Evolutionary conservation across 2,113 vertebrate genomes (phyloP).

Genomic region (Crypturellus undulatus): DNA sequence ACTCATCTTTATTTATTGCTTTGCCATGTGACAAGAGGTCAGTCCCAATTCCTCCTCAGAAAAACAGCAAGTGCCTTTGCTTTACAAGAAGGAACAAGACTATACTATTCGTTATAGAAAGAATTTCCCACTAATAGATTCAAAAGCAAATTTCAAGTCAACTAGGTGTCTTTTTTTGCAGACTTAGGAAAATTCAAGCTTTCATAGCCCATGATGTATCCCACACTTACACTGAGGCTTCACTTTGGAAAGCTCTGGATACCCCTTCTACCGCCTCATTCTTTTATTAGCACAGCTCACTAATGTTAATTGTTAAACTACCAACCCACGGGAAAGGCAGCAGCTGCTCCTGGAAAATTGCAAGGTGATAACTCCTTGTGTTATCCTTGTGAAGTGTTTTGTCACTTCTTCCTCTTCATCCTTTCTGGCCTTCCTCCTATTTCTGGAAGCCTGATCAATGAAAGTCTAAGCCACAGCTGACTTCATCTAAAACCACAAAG

Average conservation of each 20-base stretch:
- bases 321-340: neutral
- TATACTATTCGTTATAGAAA: neutral
- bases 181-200: neutral
- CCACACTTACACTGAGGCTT: neutral
- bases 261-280: neutral
- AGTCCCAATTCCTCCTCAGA: neutral
- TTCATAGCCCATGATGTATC: neutral
- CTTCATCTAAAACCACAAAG: neutral
- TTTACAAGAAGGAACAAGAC: neutral
- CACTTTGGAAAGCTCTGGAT: neutral
- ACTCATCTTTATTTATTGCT: neutral
- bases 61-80: neutral
- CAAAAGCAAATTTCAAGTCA: neutral
- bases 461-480: neutral
- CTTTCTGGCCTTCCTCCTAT: neutral
- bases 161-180: rapidly evolving
- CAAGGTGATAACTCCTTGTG: too few relatives aligned
- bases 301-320: neutral
- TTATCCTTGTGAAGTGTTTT: too few relatives aligned
- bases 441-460: neutral
- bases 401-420: neutral
- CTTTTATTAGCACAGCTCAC: neutral
- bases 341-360: neutral
- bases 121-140: neutral
- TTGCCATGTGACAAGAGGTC: neutral